phyloP scores from a whole-genome alignment of 2,113 vertebrate genomes.

The Lynx canadensis region DNA sequence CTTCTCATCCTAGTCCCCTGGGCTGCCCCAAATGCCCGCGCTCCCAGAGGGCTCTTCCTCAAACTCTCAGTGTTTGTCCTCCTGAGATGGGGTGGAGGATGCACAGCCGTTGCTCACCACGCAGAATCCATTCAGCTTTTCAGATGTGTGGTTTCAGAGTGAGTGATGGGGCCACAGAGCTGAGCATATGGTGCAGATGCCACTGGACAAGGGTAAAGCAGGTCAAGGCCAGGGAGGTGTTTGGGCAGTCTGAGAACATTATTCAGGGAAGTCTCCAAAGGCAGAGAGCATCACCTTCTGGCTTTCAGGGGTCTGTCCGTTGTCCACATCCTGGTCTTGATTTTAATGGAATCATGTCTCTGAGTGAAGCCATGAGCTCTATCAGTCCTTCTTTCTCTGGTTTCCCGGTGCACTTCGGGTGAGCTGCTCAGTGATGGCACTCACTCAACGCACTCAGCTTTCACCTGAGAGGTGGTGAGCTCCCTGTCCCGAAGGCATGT shows the following conservation, averaged over 20 bases:
- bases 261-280: neutral
- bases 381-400: neutral
- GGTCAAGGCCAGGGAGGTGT: too few species aligned
- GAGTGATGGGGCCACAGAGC: neutral
- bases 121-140: neutral
- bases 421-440: neutral
- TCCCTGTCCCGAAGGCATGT: neutral
- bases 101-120: neutral
- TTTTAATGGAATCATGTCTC: neutral
- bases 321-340: neutral
- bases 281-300: neutral
- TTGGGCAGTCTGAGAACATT: neutral
- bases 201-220: neutral
- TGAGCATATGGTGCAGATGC: neutral
- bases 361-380: neutral
- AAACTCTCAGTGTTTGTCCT: neutral
- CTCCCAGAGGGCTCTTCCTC: neutral
- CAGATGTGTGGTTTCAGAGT: neutral
- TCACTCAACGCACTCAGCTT: neutral
- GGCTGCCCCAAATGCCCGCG: slow-evolving; percentile 51
- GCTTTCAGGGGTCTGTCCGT: neutral
- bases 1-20: slow-evolving; percentile 52
- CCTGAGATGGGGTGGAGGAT: neutral
- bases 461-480: neutral
- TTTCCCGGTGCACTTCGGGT: neutral